Base-by-base conservation (phyloP, 1,140 invertebrate genomes). In the Bacillus rossius region DNA sequence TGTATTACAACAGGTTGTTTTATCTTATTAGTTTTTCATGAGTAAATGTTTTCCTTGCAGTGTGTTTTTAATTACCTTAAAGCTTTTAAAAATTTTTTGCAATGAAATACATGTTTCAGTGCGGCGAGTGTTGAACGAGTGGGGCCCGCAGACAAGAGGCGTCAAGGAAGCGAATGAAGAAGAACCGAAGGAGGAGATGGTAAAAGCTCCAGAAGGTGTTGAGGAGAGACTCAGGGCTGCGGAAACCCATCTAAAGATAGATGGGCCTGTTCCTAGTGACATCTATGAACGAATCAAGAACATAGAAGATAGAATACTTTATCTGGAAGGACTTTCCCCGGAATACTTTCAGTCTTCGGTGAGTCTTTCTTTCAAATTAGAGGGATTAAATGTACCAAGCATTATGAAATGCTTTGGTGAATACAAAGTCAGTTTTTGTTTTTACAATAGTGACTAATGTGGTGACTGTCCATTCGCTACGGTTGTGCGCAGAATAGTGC, bases 291-390 rank as follows among this genome's bases (percentile, higher is more conserved):
- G 86, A 55, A 65, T 89, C 0, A 87, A 88, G 71, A 68, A 71
- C 45, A 74, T 88, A 8, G 86, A 89, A 73, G 77, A 87, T 65
- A 72, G 80, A 61, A 76, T 89, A 60, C 68, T 86, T 26, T 74
- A 78, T 62, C 69, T 88, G 19, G 86, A 89, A 74, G 79, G 84
- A 19, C 68, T 84, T 61, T 88, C 85, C 17, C 86, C 86, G 0
- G 86, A 88, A 70, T 89, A 88, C 63, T 79, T 78, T 55, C 73
- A 78, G 43, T 81, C 84, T 75, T 84, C 79, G 81, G 83, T 84
- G 76, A 76, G 64, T 69, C 16, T 50, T 1, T 17, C 29, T 48
- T 19, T 17, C 16, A n/a, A n/a, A n/a, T n/a, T n/a, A n/a, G n/a
- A n/a, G n/a, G n/a, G n/a, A n/a, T n/a, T n/a, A n/a, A n/a, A n/a